Conservation (phyloP, 2,888 invertebrate species). For the Noctua fimbriata region DNA sequence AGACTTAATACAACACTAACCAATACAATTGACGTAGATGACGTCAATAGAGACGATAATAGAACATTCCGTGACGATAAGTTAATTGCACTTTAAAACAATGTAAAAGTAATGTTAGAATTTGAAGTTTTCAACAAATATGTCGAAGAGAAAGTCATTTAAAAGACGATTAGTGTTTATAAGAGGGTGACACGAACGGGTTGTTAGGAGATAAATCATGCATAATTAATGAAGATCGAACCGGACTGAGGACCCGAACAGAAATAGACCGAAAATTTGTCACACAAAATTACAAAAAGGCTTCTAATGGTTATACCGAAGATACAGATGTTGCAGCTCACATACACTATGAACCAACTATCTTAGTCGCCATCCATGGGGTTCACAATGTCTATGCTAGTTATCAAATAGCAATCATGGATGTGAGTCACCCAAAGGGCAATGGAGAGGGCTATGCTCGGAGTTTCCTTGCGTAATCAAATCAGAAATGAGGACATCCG, state of each 20-base stretch:
- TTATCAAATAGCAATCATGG: background rate
- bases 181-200: background rate
- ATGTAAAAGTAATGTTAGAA: constrained; percentile 4
- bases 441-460: no score
- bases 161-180: constrained; percentile 6
- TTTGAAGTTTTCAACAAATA: constrained; percentile 16
- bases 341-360: background rate
- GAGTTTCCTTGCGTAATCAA: no score
- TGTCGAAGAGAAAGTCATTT: background rate
- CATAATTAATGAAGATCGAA: background rate
- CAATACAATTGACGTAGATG: constrained; percentile 2
- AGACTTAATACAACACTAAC: background rate
- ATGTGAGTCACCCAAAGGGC: no score
- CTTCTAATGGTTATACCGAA: background rate
- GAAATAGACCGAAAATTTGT: background rate
- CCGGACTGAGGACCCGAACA: background rate
- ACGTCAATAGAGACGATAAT: constrained; percentile 20
- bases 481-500: no score
- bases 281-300: background rate
- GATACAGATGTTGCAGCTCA: background rate
- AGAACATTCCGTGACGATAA: constrained; percentile 28
- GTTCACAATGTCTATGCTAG: background rate
- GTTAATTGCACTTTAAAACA: constrained; percentile 13
- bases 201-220: background rate
- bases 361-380: background rate